Evolutionary conservation across 2,113 vertebrate species (phyloP).

Genomic region (Hyla sarda): DNA sequence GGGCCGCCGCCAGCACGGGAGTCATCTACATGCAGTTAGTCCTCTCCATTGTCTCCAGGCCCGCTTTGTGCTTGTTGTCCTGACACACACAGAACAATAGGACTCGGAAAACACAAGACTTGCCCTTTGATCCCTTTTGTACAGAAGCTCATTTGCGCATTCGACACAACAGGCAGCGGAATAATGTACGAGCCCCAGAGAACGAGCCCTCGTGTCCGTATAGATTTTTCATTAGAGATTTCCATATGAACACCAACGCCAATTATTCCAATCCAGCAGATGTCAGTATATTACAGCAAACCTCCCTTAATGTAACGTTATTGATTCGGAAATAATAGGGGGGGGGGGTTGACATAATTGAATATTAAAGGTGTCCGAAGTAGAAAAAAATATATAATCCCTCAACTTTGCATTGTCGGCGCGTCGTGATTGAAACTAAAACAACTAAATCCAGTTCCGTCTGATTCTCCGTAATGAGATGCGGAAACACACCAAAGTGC

Average conservation of each 20-base stretch:
- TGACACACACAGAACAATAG: not conserved
- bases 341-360: constrained; percentile 26
- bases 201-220: not conserved
- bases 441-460: constrained; percentile 45
- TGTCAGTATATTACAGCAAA: constrained; percentile 40
- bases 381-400: constrained; percentile 13
- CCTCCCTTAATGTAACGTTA: constrained; percentile 6
- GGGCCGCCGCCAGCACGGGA: not conserved
- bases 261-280: constrained; percentile 37
- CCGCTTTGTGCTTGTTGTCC: not conserved
- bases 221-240: constrained; percentile 22
- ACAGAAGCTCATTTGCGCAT: not conserved
- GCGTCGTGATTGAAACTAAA: constrained; percentile 11
- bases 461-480: constrained; percentile 49
- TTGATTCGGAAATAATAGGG: constrained; percentile 35
- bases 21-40: not conserved
- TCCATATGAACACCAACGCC: not conserved
- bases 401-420: constrained; percentile 42
- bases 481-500: constrained; percentile 53
- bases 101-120: not conserved
- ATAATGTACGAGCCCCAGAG: constrained; percentile 3
- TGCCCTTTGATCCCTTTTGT: not conserved
- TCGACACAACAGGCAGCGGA: not conserved
- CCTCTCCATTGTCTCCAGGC: not conserved
- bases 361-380: constrained; percentile 13